Percentiles rank a stretch among this genome's conserved stretches.
phyloP scores from a whole-genome alignment of 2,888 invertebrate species.

The Colletes collaris region DNA sequence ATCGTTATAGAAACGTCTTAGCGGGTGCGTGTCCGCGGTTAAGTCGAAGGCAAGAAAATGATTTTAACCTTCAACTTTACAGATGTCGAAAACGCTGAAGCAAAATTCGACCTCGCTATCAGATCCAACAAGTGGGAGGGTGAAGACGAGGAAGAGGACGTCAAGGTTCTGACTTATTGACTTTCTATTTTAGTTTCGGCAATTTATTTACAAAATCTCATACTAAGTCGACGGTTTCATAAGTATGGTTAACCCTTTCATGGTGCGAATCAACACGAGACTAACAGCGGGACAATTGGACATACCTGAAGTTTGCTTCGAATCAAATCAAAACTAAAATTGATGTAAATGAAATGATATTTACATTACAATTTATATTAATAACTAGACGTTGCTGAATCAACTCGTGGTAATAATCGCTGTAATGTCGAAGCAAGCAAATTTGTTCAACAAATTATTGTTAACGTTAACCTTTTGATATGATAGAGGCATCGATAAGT shows the following conservation, averaged over 20 bases:
- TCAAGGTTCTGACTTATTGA: conserved; percentile 86
- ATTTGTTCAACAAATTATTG: background rate
- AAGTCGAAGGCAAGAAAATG: conserved; percentile 9
- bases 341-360: background rate
- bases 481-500: no score
- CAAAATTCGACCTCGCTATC: conserved; percentile 86
- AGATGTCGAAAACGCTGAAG: conserved; percentile 90
- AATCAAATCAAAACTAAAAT: background rate
- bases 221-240: background rate
- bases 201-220: background rate
- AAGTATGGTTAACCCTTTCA: conserved; percentile 39
- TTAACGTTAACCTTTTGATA: no score
- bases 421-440: background rate
- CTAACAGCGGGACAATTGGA: conserved; percentile 13
- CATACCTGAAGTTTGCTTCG: conserved; percentile 14
- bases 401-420: background rate
- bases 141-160: conserved; percentile 93
- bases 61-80: conserved; percentile 78
- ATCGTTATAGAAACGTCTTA: conserved; percentile 11
- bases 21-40: background rate
- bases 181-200: conserved; percentile 3
- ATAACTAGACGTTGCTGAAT: background rate
- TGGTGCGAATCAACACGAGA: conserved; percentile 26
- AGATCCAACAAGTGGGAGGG: conserved; percentile 92
- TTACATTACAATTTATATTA: background rate